Evolutionary conservation across 2,888 invertebrate species (phyloP), one percentile per base, ranked within the genome.

Genomic region (Phasia obesa): DNA sequence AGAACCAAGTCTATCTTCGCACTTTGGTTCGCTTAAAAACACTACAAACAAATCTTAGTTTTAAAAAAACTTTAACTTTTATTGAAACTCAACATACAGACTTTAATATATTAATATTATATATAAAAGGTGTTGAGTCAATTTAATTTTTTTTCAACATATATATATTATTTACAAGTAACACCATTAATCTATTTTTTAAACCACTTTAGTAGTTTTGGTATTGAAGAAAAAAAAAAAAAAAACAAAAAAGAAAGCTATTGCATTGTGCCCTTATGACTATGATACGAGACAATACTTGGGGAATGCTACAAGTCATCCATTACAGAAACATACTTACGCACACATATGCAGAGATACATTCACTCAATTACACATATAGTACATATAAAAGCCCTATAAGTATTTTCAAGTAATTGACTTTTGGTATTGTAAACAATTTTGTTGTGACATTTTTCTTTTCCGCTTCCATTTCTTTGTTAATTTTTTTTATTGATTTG

Each of bases 381-480:
- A 47, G 2, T 11, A 35, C 3, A 35, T 1, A 35, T 11, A 42
- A 42, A 42, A 60, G 27, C 47, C 44, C 60, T 67, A 62, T 53
- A 67, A 55, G 35, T 19, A 38, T 60, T 65, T 67, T 67, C 67
- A 69, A 67, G 60, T 80, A 80, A 73, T 79, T 79, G 79, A 79
- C 79, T 80, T 53, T 74, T 67, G 74, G 47, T 73, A 67, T 74
- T 62, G 79, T 80, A 80, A 73, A 80, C 74, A 74, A 80, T 74
- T 74, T 74, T 80, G 73, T 74, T 80, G 67, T 80, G 79, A 80
- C 79, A 69, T 80, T 62, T 73, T 74, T 44, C 67, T 59, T 38
- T 80, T 74, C 60, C 67, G 60, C 60, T 73, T 67, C 44, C n/a
- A n/a, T 73, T 73, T 25, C 21, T 11, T 69, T 77, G 7, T n/a